Evolutionary conservation across 2,113 vertebrate species (phyloP).

Genomic region (Dascyllus trimaculatus): DNA sequence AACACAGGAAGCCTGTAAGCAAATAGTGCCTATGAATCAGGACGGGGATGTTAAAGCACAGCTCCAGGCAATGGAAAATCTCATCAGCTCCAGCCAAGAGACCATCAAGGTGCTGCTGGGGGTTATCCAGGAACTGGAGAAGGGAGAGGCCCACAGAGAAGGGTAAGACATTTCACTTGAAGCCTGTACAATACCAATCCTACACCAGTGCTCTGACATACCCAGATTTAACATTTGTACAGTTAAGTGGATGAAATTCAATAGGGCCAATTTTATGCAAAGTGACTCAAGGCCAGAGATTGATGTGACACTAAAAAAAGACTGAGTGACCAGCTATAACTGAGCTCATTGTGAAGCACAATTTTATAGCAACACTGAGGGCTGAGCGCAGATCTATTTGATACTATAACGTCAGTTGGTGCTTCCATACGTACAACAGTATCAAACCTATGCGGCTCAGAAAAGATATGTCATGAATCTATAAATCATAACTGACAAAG

Average conservation of each 20-base stretch:
- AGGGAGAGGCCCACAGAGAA: slow-evolving; percentile 98
- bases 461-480: background rate
- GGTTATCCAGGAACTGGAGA: slow-evolving; percentile 99
- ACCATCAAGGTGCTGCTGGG: slow-evolving; percentile 98
- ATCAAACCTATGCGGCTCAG: background rate
- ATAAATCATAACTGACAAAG: background rate
- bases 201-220: background rate
- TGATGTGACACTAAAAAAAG: background rate
- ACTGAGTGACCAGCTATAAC: background rate
- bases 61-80: slow-evolving; percentile 97
- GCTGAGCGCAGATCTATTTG: background rate
- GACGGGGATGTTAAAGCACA: slow-evolving; percentile 97
- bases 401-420: background rate
- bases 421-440: too few relatives aligned
- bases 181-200: background rate
- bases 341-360: slow-evolving; percentile 7
- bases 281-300: background rate
- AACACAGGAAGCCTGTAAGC: slow-evolving; percentile 88
- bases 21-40: slow-evolving; percentile 95
- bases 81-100: slow-evolving; percentile 99
- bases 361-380: background rate
- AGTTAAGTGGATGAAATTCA: background rate
- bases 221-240: background rate
- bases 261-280: background rate
- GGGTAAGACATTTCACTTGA: slow-evolving; percentile 87